These are phyloP conservation scores for Eurytoma adleriae DNA, from an alignment of 2,888 invertebrate species.

Conservation along the genomic window DNA sequence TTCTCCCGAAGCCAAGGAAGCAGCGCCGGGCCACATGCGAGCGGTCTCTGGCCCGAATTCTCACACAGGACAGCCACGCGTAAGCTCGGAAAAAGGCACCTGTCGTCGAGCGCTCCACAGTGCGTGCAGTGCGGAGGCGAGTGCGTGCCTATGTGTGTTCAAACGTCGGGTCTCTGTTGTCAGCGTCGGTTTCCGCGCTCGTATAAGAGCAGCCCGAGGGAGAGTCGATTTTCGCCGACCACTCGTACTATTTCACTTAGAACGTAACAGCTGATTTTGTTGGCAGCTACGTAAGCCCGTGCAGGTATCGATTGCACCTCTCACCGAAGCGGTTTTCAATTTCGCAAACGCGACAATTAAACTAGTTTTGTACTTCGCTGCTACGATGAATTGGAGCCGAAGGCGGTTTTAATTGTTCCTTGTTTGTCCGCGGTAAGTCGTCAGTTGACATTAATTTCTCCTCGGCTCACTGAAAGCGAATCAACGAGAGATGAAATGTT, in stretches of 20 bases:
- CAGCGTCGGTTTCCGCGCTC: not conserved
- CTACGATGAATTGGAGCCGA: not conserved
- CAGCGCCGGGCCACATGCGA: not conserved
- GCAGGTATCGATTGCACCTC: not conserved
- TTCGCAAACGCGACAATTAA: not conserved
- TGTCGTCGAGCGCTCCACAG: not conserved
- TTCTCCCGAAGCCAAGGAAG: not conserved
- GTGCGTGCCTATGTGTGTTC: not conserved
- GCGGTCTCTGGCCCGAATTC: conserved; percentile 39
- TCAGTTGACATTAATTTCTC: too few species aligned
- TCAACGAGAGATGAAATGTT: too few species aligned
- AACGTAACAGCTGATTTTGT: not conserved
- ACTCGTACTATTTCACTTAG: not conserved
- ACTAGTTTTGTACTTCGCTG: not conserved
- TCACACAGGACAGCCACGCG: not conserved
- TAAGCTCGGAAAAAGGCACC: not conserved
- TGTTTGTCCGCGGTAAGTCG: too few species aligned
- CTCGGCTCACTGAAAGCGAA: too few species aligned
- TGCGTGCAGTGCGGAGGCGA: not conserved
- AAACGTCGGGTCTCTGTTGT: not conserved
- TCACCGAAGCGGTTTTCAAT: not conserved
- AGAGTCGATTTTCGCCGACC: not conserved
- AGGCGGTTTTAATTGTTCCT: too few species aligned
- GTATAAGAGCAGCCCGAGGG: not conserved
- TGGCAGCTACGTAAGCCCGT: not conserved